These are phyloP conservation scores for Drosophila carrolli DNA, from an alignment of 1,140 invertebrate species.

Conservation along the genomic window DNA sequence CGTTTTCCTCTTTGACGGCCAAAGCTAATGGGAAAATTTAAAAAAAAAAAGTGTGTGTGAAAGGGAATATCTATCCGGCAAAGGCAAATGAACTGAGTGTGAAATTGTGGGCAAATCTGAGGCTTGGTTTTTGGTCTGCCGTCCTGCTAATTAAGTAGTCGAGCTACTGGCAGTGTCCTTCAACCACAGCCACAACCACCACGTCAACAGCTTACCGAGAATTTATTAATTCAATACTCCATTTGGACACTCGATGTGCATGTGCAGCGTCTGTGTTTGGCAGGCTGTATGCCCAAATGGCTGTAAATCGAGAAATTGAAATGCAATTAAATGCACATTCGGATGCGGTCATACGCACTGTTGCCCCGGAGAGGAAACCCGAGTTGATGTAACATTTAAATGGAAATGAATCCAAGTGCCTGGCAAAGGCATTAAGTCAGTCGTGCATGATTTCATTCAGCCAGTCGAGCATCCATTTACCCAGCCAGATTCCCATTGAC, in stretches of 20 bases:
- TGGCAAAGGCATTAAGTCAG: constrained; percentile 57
- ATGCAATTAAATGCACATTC: constrained; percentile 70
- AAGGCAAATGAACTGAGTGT: constrained; percentile 25
- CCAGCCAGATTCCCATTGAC: constrained; percentile 57
- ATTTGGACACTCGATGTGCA: constrained; percentile 4
- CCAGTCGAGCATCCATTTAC: constrained; percentile 43
- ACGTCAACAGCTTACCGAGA: constrained; percentile 39
- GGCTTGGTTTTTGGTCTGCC: constrained; percentile 9
- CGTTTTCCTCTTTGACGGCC: background rate
- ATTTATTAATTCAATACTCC: constrained; percentile 54
- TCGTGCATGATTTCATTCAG: constrained; percentile 48
- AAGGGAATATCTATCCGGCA: background rate
- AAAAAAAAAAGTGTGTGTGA: constrained; percentile 2
- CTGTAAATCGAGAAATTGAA: constrained; percentile 54
- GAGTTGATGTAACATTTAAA: constrained; percentile 24
- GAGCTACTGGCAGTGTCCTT: constrained; percentile 8
- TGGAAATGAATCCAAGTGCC: constrained; percentile 16
- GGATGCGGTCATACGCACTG: constrained; percentile 74
- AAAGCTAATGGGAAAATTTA: background rate
- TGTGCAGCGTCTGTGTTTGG: constrained; percentile 4
- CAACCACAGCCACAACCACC: constrained; percentile 5
- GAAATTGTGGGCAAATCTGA: constrained; percentile 19
- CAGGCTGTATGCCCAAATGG: constrained; percentile 41
- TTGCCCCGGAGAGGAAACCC: constrained; percentile 43
- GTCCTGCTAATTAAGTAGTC: constrained; percentile 38